Percentiles rank a stretch among this genome's conserved stretches.
Evolutionary conservation across 2,888 invertebrate genomes (phyloP).

Genomic region (Zaprionus bogoriensis): DNA sequence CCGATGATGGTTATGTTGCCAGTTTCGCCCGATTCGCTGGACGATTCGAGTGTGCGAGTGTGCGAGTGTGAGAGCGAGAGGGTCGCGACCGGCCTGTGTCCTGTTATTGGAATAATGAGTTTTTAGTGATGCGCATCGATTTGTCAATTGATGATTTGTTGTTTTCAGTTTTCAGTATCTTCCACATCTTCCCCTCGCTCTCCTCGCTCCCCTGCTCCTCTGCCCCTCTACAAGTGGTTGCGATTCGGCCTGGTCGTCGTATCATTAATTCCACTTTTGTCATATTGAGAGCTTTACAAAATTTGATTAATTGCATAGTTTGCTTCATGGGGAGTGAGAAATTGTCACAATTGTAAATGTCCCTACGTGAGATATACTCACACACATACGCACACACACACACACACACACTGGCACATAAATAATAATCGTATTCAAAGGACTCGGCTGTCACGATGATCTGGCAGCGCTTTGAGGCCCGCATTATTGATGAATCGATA

Average conservation of each 20-base stretch:
- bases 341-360: constrained; percentile 63
- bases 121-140: constrained; percentile 77
- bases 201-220: not conserved
- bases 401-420: not conserved
- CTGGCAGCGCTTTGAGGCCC: constrained; percentile 13
- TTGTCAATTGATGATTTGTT: constrained; percentile 79
- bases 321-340: constrained; percentile 63
- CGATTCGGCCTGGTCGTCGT: constrained; percentile 18
- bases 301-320: constrained; percentile 63
- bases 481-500: constrained; percentile 37
- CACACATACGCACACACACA: not conserved
- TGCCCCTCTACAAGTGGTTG: constrained; percentile 31
- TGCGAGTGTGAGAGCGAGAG: constrained; percentile 7
- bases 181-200: not conserved
- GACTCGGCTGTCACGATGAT: constrained; percentile 35
- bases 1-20: constrained; percentile 52
- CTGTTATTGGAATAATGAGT: constrained; percentile 79
- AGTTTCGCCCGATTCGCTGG: constrained; percentile 15
- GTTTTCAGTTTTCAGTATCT: constrained; percentile 47
- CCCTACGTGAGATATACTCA: constrained; percentile 21
- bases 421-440: constrained; percentile 15
- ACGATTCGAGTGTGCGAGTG: not conserved
- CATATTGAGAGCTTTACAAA: constrained; percentile 68
- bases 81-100: constrained; percentile 46
- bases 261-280: constrained; percentile 76